Base-by-base conservation (phyloP, 2,797 vertebrate species). In the Dryobates pubescens region DNA sequence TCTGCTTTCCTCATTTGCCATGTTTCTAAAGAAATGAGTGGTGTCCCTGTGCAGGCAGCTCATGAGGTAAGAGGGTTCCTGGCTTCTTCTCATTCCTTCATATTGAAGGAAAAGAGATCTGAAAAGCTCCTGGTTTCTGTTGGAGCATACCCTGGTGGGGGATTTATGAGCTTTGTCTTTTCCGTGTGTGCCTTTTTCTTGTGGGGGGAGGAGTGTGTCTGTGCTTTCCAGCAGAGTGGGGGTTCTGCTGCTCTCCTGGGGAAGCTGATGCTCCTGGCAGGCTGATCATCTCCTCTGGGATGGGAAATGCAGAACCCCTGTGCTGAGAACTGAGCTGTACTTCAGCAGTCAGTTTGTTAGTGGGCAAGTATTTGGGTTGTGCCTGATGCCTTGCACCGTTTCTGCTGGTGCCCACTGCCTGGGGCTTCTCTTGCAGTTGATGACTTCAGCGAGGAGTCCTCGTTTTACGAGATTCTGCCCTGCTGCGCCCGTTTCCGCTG, bases 401-500 rank as follows among this genome's bases (percentile, higher is more conserved):
- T 85, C 53, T 78, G 3, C 34, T 38, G 20, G 7, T 75, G 41
- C 26, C 13, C 26, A 43, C 78, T 91, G 79, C 82, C 49, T 86
- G 24, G 6, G 86, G 5, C 34, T 67, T 91, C 80, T 73, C 76
- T 68, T 93, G 76, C 97, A 98, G 99, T 98, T 29, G 99, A 99
- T 87, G 99, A 99, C 97, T 99, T 99, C 61, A 99, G 98, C 7
- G 99, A 99, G 93, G 99, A 99, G 92, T 98, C 99, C 2, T 99
- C 99, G 10, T 99, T 99, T 97, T 99, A 99, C 47, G 99, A 99
- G 97, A 99, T 99, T 96, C 98, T 99, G 70, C 99, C 99, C 17
- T 99, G 99, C 96, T 99, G 99, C 27, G 98, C 99, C 56, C 98
- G 98, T 36, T 99, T 99, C 96, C 99, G 99, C 92, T 99, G 99